Percentiles rank a stretch among this genome's conserved stretches.
phyloP scores from a whole-genome alignment of 2,888 invertebrate genomes.

The Candidula unifasciata region DNA sequence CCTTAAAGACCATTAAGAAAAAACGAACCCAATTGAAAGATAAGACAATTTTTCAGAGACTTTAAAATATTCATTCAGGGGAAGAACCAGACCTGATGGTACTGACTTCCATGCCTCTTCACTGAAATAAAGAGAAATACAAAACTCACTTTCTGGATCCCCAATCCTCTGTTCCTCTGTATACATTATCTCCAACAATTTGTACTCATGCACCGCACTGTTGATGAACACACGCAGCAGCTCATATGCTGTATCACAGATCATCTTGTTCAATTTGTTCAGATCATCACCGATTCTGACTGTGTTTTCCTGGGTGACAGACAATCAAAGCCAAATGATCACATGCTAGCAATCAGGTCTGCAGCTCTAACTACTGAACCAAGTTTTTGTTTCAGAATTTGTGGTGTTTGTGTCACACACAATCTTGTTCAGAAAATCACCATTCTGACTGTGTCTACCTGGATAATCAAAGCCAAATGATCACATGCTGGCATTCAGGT shows the following conservation, averaged over 20 bases:
- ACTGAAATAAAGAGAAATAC: neutral
- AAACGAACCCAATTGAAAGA: no score
- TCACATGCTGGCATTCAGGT: no score
- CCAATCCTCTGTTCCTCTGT: constrained; percentile 41
- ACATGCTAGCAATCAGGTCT: no score
- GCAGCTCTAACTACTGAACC: no score
- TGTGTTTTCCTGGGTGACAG: constrained; percentile 35
- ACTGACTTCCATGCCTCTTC: no score
- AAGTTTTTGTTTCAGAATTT: no score
- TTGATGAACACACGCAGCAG: constrained; percentile 86
- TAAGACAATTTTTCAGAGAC: no score
- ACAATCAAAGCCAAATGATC: neutral
- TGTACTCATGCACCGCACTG: constrained; percentile 55
- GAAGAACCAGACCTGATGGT: no score
- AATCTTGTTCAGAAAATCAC: constrained; percentile 77
- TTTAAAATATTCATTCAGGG: no score
- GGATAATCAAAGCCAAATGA: neutral
- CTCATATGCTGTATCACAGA: constrained; percentile 87
- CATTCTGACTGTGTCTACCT: constrained; percentile 42
- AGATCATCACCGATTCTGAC: constrained; percentile 56
- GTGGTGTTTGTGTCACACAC: constrained; percentile 87
- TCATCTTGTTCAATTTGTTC: constrained; percentile 81
- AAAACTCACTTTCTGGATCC: constrained; percentile 40
- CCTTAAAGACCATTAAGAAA: no score
- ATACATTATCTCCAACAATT: constrained; percentile 36